Base-by-base conservation (phyloP, 2,888 invertebrate genomes). In the Hydroisotoma schaefferi region DNA sequence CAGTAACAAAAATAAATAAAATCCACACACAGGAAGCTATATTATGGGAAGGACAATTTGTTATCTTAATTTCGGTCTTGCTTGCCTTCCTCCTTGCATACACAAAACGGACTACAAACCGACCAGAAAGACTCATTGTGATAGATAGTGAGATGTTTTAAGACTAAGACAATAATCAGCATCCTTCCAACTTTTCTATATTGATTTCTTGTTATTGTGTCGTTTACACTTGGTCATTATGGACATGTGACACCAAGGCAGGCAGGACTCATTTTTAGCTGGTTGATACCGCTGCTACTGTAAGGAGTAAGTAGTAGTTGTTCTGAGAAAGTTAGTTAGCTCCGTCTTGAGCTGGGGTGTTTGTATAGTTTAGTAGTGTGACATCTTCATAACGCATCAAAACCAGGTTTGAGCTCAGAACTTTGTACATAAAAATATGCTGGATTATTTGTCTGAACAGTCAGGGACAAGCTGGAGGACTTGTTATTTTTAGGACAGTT, bases 191-290 rank as follows among this genome's bases (percentile, higher is more conserved):
- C 6, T 25, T 46, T 23, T 23, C 46, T 15, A 23, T 46, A 46
- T 46, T 46, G 46, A 46, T 46, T 46, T 46, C 46, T 46, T 46
- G 46, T 67, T 63, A 65, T 68, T 63, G 60, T 68, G 68, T 68
- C 68, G 63, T 68, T 68, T 68, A 68, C 68, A 68, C 68, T 68
- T 68, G 65, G 67, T 63, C 68, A 68, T 68, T 68, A 68, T 59
- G 61, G 68, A 68, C 68, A 68, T 65, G 61, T 68, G 68, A 65
- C 65, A 65, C 65, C 65, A 33, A 33, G 33, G 33, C 33, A 33
- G 33, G 33, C 33, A 33, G 33, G 33, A 8, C 8, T 33, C 33
- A 33, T 33, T 33, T n/a, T n/a, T n/a, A n/a, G n/a, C n/a, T n/a
- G n/a, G n/a, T n/a, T n/a, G n/a, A n/a, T n/a, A n/a, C n/a, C n/a